phyloP scores from a whole-genome alignment of 1,140 invertebrate genomes.

The Telenomus remus region DNA sequence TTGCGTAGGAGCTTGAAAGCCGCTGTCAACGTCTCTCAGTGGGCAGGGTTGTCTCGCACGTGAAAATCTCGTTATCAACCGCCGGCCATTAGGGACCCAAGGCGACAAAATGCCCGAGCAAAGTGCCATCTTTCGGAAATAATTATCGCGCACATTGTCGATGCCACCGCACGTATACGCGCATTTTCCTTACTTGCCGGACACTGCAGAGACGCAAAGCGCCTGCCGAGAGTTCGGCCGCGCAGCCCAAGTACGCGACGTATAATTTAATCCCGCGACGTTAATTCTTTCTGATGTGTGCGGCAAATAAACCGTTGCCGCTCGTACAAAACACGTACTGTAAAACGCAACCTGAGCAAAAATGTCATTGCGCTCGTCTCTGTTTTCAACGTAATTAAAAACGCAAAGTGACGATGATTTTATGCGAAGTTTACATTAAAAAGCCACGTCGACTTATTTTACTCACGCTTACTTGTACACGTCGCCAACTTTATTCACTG shows the following conservation, averaged over 20 bases:
- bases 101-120: slow-evolving; percentile 74
- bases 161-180: slow-evolving; percentile 64
- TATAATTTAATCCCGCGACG: slow-evolving; percentile 51
- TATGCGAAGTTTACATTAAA: slow-evolving; percentile 48
- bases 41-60: slow-evolving; percentile 67
- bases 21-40: slow-evolving; percentile 76
- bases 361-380: slow-evolving; percentile 33
- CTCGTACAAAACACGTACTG: slow-evolving; percentile 30
- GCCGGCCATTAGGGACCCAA: slow-evolving; percentile 75
- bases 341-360: slow-evolving; percentile 37
- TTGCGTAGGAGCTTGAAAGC: slow-evolving; percentile 71
- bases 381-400: slow-evolving; percentile 46
- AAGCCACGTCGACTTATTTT: slow-evolving; percentile 40
- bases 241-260: slow-evolving; percentile 34
- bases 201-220: slow-evolving; percentile 45
- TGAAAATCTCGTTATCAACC: slow-evolving; percentile 75
- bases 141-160: slow-evolving; percentile 72
- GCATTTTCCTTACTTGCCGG: slow-evolving; percentile 67
- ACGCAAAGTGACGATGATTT: slow-evolving; percentile 39
- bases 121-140: slow-evolving; percentile 75
- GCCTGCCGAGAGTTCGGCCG: slow-evolving; percentile 44
- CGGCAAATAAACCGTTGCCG: slow-evolving; percentile 42
- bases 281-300: slow-evolving; percentile 61
- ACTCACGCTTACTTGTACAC: slow-evolving; percentile 9
- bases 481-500: slow-evolving; percentile 5